Conservation (phyloP, 2,797 vertebrate species). For the Sphenopsis melanotis region DNA sequence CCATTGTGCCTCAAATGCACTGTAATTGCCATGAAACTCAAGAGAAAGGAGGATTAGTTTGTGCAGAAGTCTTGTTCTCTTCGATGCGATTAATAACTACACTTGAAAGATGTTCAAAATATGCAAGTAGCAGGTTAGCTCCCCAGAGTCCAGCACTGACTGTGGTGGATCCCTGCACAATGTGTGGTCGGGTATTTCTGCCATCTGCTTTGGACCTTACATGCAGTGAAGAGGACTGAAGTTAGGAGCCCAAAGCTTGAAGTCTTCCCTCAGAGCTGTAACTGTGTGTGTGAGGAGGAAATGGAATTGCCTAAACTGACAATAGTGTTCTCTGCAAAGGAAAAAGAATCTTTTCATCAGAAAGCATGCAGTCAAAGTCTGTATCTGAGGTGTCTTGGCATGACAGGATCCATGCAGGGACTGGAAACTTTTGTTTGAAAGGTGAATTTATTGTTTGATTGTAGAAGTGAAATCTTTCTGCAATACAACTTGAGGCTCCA, state of each 20-base stretch:
- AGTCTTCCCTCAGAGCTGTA: background rate
- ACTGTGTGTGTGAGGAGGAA: accelerated
- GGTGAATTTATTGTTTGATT: background rate
- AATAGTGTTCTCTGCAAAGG: background rate
- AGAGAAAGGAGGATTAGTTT: background rate
- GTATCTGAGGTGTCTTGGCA: background rate
- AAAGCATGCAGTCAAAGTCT: background rate
- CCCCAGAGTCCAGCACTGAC: background rate
- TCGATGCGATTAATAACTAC: background rate
- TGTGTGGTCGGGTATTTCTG: accelerated
- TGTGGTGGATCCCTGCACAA: accelerated
- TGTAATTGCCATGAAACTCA: background rate
- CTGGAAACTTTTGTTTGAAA: background rate
- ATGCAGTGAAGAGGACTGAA: background rate
- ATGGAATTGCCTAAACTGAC: background rate
- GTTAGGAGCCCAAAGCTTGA: background rate
- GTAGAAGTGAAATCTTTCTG: background rate
- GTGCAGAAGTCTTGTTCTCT: background rate
- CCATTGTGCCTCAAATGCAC: background rate
- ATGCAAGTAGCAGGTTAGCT: accelerated
- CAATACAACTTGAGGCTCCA: background rate
- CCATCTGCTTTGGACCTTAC: accelerated
- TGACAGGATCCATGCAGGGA: background rate
- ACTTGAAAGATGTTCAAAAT: background rate
- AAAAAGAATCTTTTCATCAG: background rate